Percentiles rank a stretch among this genome's conserved stretches.
These are phyloP conservation scores for Platycercus adscitus DNA, from an alignment of 2,113 vertebrate species.

Conservation along the genomic window DNA sequence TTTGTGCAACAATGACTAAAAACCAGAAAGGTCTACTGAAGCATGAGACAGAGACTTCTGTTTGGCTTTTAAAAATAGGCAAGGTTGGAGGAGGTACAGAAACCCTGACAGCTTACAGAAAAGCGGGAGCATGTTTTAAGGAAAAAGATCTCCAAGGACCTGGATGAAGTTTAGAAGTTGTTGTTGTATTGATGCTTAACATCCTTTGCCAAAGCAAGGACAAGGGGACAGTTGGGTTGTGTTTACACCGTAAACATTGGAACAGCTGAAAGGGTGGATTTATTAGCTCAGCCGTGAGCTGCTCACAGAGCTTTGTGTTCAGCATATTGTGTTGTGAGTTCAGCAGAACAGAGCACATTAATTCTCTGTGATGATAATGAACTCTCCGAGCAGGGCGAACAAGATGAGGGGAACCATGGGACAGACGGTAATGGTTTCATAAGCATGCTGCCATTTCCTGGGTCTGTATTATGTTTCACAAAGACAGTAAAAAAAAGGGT, in stretches of 20 bases:
- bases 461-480: background rate
- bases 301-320: background rate
- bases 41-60: background rate
- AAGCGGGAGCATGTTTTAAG: background rate
- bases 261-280: background rate
- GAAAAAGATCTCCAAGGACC: background rate
- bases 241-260: background rate
- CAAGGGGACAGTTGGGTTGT: background rate
- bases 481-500: background rate
- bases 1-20: background rate
- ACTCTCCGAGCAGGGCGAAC: background rate
- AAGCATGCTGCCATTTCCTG: background rate
- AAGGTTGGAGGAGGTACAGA: background rate
- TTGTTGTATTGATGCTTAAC: background rate
- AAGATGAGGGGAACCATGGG: background rate
- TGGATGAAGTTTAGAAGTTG: background rate
- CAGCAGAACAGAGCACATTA: background rate
- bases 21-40: background rate
- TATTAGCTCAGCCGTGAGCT: background rate
- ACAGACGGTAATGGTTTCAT: background rate
- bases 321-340: background rate
- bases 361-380: background rate
- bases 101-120: background rate
- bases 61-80: background rate
- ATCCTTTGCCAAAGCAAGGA: background rate